These are phyloP conservation scores for Hypena proboscidalis DNA, from an alignment of 2,888 invertebrate genomes.

Conservation along the genomic window DNA sequence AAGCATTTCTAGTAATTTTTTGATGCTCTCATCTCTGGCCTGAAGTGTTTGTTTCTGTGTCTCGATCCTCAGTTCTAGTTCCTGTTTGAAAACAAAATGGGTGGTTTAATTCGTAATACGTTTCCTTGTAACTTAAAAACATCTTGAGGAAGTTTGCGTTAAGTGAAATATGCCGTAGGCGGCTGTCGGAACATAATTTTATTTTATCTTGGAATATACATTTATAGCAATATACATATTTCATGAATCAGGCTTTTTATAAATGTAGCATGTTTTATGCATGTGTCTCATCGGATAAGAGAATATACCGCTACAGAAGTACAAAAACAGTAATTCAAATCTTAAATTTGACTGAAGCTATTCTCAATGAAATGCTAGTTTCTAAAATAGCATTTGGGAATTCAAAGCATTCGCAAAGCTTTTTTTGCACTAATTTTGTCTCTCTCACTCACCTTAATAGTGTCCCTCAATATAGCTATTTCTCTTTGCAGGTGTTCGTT, in stretches of 20 bases:
- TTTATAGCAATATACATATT: too few species aligned
- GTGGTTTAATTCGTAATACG: slow-evolving; percentile 24
- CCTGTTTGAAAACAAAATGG: slow-evolving; percentile 82
- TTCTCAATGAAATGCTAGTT: too few species aligned
- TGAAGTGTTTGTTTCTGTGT: slow-evolving; percentile 99
- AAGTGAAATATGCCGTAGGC: slow-evolving; percentile 4
- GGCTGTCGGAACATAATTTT: background rate
- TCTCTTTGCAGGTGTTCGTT: slow-evolving; percentile 97
- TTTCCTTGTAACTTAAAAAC: slow-evolving; percentile 17
- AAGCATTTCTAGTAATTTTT: slow-evolving; percentile 99
- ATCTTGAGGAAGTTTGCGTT: slow-evolving; percentile 6
- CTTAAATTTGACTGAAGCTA: too few species aligned
- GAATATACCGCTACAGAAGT: too few species aligned
- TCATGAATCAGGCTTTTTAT: too few species aligned
- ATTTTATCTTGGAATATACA: too few species aligned
- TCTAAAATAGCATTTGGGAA: too few species aligned
- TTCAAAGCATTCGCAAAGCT: too few species aligned
- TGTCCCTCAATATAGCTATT: slow-evolving; percentile 96
- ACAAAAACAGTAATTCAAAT: too few species aligned
- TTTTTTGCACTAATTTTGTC: background rate
- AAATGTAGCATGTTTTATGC: too few species aligned
- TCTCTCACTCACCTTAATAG: slow-evolving; percentile 90
- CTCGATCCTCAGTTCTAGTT: slow-evolving; percentile 97
- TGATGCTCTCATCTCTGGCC: slow-evolving; percentile 98
- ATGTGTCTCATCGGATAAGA: too few species aligned